Conservation (phyloP, 2,797 vertebrate species). For the Peromyscus aztecus region DNA sequence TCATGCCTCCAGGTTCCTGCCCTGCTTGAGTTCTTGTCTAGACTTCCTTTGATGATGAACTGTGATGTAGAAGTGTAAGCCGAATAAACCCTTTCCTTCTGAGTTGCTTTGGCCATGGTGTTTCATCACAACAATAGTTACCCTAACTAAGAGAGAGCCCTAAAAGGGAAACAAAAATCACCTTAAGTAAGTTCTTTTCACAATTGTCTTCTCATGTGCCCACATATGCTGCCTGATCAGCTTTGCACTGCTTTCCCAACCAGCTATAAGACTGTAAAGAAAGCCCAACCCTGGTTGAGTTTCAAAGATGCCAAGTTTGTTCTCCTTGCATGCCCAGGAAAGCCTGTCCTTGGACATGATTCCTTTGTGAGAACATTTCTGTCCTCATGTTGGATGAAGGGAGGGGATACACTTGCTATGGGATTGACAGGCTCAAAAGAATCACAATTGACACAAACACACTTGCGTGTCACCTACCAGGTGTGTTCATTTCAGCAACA, state of each 20-base stretch:
- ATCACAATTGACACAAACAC: neutral
- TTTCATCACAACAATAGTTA: neutral
- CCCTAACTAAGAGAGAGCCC: neutral
- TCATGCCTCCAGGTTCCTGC: neutral
- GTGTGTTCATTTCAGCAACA: neutral
- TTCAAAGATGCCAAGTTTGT: conserved; percentile 69
- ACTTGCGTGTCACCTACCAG: neutral
- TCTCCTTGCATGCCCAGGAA: neutral
- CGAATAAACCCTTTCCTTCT: neutral
- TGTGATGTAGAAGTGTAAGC: neutral
- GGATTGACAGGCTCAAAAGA: neutral
- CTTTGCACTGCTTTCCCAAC: conserved; percentile 46
- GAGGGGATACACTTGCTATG: neutral
- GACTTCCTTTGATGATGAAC: neutral
- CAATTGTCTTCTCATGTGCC: conserved; percentile 63
- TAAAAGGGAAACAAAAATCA: neutral
- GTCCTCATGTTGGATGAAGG: neutral
- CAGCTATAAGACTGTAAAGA: conserved; percentile 73
- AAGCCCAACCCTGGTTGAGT: conserved; percentile 64
- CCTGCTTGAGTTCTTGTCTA: neutral
- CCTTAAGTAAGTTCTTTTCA: conserved; percentile 65
- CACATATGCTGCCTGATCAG: conserved; percentile 65
- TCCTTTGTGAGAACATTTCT: conserved; percentile 40
- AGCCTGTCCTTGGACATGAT: neutral
- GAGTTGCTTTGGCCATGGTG: neutral